Evolutionary conservation across 2,113 vertebrate species (phyloP), one percentile per base, ranked within the genome.

Genomic region (Oncorhynchus masou): DNA sequence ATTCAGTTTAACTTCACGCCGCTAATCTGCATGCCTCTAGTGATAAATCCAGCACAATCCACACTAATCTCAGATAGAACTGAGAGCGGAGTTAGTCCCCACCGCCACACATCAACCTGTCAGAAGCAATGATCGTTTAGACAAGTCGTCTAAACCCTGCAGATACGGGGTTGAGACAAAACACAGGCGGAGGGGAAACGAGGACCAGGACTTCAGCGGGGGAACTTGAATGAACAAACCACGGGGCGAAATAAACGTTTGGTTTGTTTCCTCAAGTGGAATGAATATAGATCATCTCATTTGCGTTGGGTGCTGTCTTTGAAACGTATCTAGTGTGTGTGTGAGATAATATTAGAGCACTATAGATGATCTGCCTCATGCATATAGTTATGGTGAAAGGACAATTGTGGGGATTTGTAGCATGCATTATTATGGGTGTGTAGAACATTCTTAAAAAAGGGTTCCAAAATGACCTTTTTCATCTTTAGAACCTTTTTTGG

Each of bases 31-130:
- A 83, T 86, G 92, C 93, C 92, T 92, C 82, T 84, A 91, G 92
- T 92, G 93, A 96, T 95, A 95, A 96, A 95, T 90, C 91, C 83
- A 64, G 86, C 87, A 85, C 88, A 82, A 87, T 93, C 94, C 86
- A 81, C 68, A 87, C 91, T 95, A 95, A 95, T 95, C 93, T 93
- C 88, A 85, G 90, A 91, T 86, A 92, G 89, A 91, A 91, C 94
- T 92, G 88, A 93, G 86, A 88, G 51, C 84, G 86, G 85, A 88
- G 83, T 87, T 93, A 84, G 85, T 87, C 85, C 87, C 91, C 83
- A 91, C 86, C 91, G 93, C 88, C 86, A 94, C 93, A 89, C 92
- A 90, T 94, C 92, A 93, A 87, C 93, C 90, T 95, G 92, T 95
- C 93, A 93, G 89, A 94, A 89, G 76, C 85, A 87, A 93, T 94